Evolutionary conservation across 1,140 invertebrate genomes (phyloP).

Genomic region (Trichonephila clavipes): DNA sequence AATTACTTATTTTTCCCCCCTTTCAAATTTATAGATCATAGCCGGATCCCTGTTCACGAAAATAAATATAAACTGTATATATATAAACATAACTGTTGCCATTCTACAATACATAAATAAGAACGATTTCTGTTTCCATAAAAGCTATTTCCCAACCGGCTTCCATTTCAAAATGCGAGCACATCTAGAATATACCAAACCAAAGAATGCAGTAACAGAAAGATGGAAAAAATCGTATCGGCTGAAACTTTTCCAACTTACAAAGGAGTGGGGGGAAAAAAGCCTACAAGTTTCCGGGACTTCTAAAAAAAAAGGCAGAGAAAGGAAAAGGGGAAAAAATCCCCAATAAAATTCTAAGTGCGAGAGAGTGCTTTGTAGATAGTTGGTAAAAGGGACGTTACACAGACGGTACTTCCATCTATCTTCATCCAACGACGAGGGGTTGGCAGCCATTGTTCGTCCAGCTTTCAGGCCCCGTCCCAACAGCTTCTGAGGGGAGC

Average conservation of each 20-base stretch:
- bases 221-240: neutral
- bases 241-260: neutral
- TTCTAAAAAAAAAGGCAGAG: neutral
- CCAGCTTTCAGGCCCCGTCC: slow-evolving; percentile 36
- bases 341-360: slow-evolving; percentile 61
- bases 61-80: too few relatives aligned
- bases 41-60: too few relatives aligned
- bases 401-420: neutral
- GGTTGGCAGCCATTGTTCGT: slow-evolving; percentile 61
- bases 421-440: slow-evolving; percentile 52
- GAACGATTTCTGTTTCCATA: too few relatives aligned
- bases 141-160: too few relatives aligned
- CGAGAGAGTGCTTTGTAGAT: slow-evolving; percentile 58
- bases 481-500: neutral
- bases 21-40: too few relatives aligned
- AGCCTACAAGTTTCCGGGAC: slow-evolving; percentile 11
- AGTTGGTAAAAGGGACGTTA: slow-evolving; percentile 46
- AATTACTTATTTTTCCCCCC: too few relatives aligned
- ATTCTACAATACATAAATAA: too few relatives aligned
- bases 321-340: neutral
- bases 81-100: too few relatives aligned
- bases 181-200: neutral
- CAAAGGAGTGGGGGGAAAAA: neutral
- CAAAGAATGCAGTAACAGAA: neutral
- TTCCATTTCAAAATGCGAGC: too few relatives aligned